A percentile compares a stretch with the other conserved stretches of the same genome.
Evolutionary conservation across 1,140 invertebrate genomes (phyloP).

Genomic region (Bombus huntii): DNA sequence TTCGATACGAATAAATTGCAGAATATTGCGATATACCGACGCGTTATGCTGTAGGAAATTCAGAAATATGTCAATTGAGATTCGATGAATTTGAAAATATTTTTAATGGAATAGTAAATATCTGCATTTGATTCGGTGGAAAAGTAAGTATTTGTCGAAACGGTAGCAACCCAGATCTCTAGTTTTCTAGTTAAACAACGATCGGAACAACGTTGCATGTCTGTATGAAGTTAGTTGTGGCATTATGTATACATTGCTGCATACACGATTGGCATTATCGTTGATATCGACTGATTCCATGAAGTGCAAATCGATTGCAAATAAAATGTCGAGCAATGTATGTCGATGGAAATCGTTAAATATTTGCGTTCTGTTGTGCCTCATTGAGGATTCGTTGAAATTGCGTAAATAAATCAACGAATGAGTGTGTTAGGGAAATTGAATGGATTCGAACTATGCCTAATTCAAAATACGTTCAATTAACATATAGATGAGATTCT

Average conservation of each 20-base stretch:
- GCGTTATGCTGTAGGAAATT: no score
- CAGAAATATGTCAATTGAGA: no score
- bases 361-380: constrained; percentile 45
- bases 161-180: neutral
- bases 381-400: neutral
- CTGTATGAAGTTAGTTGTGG: neutral
- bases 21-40: no score
- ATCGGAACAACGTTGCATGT: neutral
- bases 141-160: no score
- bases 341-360: constrained; percentile 24
- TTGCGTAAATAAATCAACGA: constrained; percentile 25
- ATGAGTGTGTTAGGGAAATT: neutral
- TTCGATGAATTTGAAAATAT: no score
- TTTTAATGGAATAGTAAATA: no score
- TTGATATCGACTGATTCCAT: constrained; percentile 6
- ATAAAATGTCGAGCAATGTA: constrained; percentile 12
- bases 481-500: no score
- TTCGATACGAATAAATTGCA: no score
- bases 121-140: no score
- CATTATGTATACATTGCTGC: neutral
- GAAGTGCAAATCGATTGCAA: constrained; percentile 37
- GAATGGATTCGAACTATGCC: no score
- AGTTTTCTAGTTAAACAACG: neutral
- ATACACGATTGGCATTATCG: constrained; percentile 21
- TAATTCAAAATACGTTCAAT: no score